Percentiles rank a stretch among this genome's conserved stretches.
Evolutionary conservation across 2,797 vertebrate species (phyloP).

Genomic region (Ibycter americanus): DNA sequence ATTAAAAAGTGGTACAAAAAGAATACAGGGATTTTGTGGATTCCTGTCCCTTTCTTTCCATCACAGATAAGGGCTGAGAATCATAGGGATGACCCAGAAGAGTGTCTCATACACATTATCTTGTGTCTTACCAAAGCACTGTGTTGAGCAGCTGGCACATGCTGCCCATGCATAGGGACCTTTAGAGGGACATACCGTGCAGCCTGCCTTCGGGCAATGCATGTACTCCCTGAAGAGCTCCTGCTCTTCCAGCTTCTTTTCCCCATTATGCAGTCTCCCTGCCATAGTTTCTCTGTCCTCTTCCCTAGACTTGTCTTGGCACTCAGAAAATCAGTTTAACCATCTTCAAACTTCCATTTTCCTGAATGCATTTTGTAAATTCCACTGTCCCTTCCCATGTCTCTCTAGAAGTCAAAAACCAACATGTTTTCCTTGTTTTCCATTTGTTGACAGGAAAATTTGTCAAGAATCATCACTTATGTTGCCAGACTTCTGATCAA

Average conservation of each 20-base stretch:
- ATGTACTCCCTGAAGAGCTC: slow-evolving; percentile 67
- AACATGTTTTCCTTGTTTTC: slow-evolving; percentile 47
- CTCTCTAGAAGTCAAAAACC: slow-evolving; percentile 58
- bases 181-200: slow-evolving; percentile 64
- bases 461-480: slow-evolving; percentile 49
- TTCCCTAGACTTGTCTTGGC: slow-evolving; percentile 60
- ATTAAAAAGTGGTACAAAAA: neutral
- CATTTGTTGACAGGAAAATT: slow-evolving; percentile 52
- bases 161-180: slow-evolving; percentile 56
- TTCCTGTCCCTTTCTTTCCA: neutral
- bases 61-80: neutral
- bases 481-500: slow-evolving; percentile 50
- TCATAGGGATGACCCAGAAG: neutral
- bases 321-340: slow-evolving; percentile 61
- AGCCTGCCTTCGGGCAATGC: slow-evolving; percentile 62
- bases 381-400: slow-evolving; percentile 60
- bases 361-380: slow-evolving; percentile 34
- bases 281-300: slow-evolving; percentile 65
- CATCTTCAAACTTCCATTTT: slow-evolving; percentile 45
- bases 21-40: neutral
- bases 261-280: slow-evolving; percentile 63
- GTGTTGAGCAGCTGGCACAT: slow-evolving; percentile 34
- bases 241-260: slow-evolving; percentile 65
- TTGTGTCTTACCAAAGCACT: slow-evolving; percentile 31
- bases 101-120: neutral